Base-by-base conservation (phyloP, 2,113 vertebrate genomes). In the Drymodes brunneopygia region DNA sequence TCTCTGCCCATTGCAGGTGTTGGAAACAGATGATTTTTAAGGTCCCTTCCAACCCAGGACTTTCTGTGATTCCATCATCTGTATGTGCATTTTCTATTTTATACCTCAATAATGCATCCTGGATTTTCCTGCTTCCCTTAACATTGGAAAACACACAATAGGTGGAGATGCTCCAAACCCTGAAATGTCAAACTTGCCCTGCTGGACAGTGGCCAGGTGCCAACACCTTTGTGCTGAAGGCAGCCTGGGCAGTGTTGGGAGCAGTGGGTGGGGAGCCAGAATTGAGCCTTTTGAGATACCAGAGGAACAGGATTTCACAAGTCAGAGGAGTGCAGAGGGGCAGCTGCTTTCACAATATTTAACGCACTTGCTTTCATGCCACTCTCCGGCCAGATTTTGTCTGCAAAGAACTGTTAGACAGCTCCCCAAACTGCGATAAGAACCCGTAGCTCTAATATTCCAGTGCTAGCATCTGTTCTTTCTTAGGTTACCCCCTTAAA, bases 391-490 rank as follows among this genome's bases (percentile, higher is more conserved):
- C 88, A 92, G 61, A 67, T 83, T 96, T 86, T 85, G 53, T 38
- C 74, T 36, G 22, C 72, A 93, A 93, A 84, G n/a, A 28, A 66
- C 78, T 33, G 64, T 51, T 74, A 74, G 69, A 94, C 79, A 88
- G 75, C 82, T 93, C 89, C 93, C 93, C 44, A 64, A 94, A 87
- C 93, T 83, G 81, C 1, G n/a, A 92, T 95, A 94, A 89, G 75
- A 79, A 69, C 88, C 48, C 67, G 42, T 6, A 62, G 84, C 86
- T 94, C 87, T 54, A 91, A 75, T 95, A 91, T 92, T 82, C 87
- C 85, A 88, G 71, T 21, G 74, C 83, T 87, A 94, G 93, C 92
- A 95, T 97, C 87, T 96, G 94, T 78, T 95, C 92, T 93, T 96
- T 93, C 90, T 96, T 96, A 90, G 83, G 69, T 91, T 97, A 72